Evolutionary conservation across 2,888 invertebrate species (phyloP).

Genomic region (Callyntrura sp.): DNA sequence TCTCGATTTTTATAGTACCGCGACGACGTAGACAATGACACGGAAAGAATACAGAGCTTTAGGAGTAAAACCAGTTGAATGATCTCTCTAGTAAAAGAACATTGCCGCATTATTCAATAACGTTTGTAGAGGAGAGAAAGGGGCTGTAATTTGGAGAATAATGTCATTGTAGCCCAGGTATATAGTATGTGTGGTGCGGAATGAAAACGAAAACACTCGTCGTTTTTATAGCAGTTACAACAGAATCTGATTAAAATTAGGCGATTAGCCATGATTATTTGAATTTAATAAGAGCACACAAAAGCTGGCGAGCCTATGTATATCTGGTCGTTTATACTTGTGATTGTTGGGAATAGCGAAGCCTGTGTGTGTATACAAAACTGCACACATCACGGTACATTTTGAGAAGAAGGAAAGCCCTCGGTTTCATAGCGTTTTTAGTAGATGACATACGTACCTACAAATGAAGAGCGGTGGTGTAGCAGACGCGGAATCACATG

Average conservation of each 20-base stretch:
- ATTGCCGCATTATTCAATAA: constrained; percentile 61
- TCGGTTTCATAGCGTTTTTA: background rate
- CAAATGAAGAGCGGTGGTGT: background rate
- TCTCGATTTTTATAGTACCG: constrained; percentile 40
- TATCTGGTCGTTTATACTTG: background rate
- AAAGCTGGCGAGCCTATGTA: background rate
- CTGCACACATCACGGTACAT: background rate
- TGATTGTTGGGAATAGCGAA: background rate
- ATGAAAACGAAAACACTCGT: background rate
- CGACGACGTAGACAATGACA: constrained; percentile 34
- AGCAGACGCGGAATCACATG: constrained; percentile 26
- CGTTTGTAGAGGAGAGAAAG: constrained; percentile 7
- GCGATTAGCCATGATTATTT: constrained; percentile 72
- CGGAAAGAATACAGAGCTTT: constrained; percentile 25
- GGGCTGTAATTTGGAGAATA: constrained; percentile 59
- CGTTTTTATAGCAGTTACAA: background rate
- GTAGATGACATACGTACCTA: constrained; percentile 51
- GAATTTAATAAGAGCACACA: constrained; percentile 66
- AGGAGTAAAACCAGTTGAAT: constrained; percentile 46
- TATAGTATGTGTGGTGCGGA: background rate
- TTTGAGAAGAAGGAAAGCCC: background rate
- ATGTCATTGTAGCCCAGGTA: constrained; percentile 19
- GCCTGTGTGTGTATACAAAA: background rate
- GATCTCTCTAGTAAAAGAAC: constrained; percentile 13
- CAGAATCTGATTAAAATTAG: constrained; percentile 71